Conservation (phyloP, 2,113 vertebrate genomes). For the Alethe diademata region DNA sequence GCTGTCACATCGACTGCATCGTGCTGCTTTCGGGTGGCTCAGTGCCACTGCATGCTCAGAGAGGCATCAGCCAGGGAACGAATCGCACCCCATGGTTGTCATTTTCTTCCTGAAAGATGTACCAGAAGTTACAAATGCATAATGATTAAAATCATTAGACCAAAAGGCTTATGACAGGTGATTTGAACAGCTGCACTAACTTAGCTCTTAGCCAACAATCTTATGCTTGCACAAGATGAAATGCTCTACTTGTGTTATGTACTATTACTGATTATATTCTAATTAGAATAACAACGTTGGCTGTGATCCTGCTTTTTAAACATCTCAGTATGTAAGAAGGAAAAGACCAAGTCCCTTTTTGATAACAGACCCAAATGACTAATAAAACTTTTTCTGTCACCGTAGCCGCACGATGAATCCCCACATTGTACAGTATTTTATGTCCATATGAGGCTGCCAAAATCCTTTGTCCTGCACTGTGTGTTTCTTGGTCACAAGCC, state of each 20-base stretch:
- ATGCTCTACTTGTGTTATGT: not conserved
- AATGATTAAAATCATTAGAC: not conserved
- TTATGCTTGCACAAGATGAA: not conserved
- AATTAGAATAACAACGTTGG: constrained; percentile 8
- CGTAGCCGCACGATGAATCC: not conserved
- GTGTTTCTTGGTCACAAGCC: not conserved
- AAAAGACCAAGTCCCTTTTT: not conserved
- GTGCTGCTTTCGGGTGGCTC: not conserved
- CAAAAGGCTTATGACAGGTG: not conserved
- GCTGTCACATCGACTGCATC: not conserved
- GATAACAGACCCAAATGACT: not conserved
- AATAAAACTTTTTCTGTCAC: not conserved
- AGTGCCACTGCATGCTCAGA: not conserved
- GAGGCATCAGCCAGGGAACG: not conserved
- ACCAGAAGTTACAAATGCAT: not conserved
- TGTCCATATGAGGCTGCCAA: not conserved
- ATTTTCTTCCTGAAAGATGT: not conserved
- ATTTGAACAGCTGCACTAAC: constrained; percentile 10
- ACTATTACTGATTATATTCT: constrained; percentile 5
- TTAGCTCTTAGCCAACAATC: not conserved
- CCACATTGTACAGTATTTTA: not conserved
- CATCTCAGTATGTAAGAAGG: not conserved
- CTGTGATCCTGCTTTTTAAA: not conserved
- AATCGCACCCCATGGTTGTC: not conserved
- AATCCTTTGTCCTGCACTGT: constrained; percentile 5